These are phyloP conservation scores for Dufourea novaeangliae DNA, from an alignment of 1,140 invertebrate genomes.

Conservation along the genomic window DNA sequence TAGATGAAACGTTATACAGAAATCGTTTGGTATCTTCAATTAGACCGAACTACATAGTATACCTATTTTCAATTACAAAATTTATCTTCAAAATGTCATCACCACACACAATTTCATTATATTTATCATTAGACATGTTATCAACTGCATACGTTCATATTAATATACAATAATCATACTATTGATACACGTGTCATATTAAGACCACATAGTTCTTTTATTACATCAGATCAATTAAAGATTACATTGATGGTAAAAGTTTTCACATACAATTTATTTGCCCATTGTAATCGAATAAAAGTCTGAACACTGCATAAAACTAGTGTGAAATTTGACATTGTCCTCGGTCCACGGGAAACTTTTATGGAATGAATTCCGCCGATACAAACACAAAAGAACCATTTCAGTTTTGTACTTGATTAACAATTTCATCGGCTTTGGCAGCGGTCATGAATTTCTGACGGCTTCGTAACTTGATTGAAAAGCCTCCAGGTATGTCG, in stretches of 20 bases:
- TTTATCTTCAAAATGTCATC: neutral
- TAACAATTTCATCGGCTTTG: conserved; percentile 37
- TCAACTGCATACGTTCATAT: neutral
- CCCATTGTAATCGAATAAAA: neutral
- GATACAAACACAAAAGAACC: conserved; percentile 13
- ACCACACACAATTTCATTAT: neutral
- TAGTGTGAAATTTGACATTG: conserved; percentile 1
- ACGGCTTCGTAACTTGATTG: conserved; percentile 36
- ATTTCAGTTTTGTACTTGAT: conserved; percentile 46
- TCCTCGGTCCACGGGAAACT: neutral
- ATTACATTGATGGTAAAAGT: neutral
- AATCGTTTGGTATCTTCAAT: conserved; percentile 9
- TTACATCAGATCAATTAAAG: neutral
- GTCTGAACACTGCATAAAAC: neutral
- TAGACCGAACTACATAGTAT: conserved; percentile 16
- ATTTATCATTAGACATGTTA: neutral
- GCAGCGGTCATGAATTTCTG: conserved; percentile 21
- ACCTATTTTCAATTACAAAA: conserved; percentile 23
- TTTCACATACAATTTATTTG: neutral
- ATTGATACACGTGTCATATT: neutral
- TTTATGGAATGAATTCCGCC: neutral
- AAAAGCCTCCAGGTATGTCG: conserved; percentile 10
- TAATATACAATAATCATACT: neutral
- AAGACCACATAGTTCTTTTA: neutral
- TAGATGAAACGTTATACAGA: conserved; percentile 19